phyloP scores from a whole-genome alignment of 1,140 invertebrate genomes.

The Aphidius gifuensis region DNA sequence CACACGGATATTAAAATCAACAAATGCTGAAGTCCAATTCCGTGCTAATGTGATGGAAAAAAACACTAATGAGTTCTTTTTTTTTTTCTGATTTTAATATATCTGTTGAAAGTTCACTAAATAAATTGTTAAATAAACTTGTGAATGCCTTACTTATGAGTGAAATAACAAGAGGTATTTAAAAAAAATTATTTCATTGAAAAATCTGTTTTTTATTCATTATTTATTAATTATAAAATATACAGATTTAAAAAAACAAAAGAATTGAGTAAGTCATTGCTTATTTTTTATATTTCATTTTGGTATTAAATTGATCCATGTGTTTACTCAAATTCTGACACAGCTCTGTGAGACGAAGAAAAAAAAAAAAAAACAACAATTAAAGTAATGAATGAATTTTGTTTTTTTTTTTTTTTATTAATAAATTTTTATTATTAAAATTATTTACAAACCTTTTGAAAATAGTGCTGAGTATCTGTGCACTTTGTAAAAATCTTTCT shows the following conservation, averaged over 20 bases:
- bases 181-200: neutral
- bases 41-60: neutral
- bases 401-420: neutral
- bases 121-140: constrained; percentile 16
- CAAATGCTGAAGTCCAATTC: too few species aligned
- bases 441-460: constrained; percentile 59
- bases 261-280: neutral
- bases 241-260: neutral
- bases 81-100: constrained; percentile 1
- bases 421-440: neutral
- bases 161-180: neutral
- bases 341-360: constrained; percentile 40
- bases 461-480: constrained; percentile 62
- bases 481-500: constrained; percentile 60
- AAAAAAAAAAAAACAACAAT: neutral
- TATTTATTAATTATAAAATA: constrained; percentile 3
- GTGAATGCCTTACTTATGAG: constrained; percentile 5
- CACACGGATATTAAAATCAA: neutral
- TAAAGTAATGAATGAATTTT: constrained; percentile 2
- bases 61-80: neutral
- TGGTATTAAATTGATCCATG: neutral
- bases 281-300: constrained; percentile 6
- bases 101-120: constrained; percentile 22
- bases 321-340: constrained; percentile 49
- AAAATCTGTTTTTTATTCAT: neutral